Conservation (phyloP, 1,140 invertebrate genomes). For the Neodiprion virginianus region DNA sequence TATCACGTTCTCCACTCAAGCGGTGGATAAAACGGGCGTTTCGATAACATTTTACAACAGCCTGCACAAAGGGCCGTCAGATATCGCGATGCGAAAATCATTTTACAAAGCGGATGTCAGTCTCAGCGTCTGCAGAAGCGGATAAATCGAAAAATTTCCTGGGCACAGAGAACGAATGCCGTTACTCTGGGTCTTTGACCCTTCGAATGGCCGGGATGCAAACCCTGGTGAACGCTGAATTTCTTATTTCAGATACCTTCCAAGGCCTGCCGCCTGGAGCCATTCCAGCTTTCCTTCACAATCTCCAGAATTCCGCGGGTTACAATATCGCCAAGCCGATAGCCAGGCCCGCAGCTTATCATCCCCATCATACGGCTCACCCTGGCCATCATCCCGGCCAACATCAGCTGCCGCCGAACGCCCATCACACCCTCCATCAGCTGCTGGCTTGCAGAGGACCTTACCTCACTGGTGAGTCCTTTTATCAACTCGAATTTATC, state of each 20-base stretch:
- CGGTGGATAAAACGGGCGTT: neutral
- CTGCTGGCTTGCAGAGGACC: conserved; percentile 62
- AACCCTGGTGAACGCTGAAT: neutral
- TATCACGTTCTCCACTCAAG: neutral
- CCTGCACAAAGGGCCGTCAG: neutral
- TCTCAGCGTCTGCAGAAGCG: neutral
- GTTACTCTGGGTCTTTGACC: neutral
- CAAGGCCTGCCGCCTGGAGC: conserved; percentile 52
- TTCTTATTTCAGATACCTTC: conserved; percentile 49
- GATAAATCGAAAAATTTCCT: neutral
- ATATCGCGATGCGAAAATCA: neutral
- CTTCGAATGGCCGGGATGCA: neutral
- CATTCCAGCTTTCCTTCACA: conserved; percentile 56
- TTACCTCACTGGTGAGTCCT: conserved; percentile 61
- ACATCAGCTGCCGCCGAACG: conserved; percentile 55
- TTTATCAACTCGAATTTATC: neutral
- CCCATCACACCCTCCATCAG: conserved; percentile 62
- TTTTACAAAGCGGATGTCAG: neutral
- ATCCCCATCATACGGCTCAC: conserved; percentile 56
- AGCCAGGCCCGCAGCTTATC: conserved; percentile 62
- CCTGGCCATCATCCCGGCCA: conserved; percentile 57
- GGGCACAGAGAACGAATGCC: too few species aligned
- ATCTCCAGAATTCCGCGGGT: conserved; percentile 54
- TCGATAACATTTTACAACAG: conserved; percentile 1
- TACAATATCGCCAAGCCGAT: conserved; percentile 65